A percentile compares a stretch with the other conserved stretches of the same genome.
These are phyloP conservation scores for Ceraclea dissimilis DNA, from an alignment of 2,888 invertebrate species.

Conservation along the genomic window DNA sequence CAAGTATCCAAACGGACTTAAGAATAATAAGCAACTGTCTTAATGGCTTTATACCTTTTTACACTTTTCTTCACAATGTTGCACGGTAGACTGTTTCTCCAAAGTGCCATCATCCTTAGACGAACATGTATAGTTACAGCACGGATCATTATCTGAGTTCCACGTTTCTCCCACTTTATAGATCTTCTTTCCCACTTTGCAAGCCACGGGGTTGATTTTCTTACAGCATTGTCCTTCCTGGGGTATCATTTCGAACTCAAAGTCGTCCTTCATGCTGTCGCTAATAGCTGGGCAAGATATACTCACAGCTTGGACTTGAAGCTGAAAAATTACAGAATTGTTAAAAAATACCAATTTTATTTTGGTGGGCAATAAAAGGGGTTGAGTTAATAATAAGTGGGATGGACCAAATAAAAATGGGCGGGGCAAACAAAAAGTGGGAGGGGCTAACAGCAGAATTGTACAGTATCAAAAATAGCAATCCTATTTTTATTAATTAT, in stretches of 20 bases:
- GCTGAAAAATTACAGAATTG: slow-evolving; percentile 33
- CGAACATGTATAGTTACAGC: slow-evolving; percentile 49
- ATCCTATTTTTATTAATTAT: no score
- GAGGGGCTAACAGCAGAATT: no score
- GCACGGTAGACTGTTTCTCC: slow-evolving; percentile 45
- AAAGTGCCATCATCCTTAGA: slow-evolving; percentile 41
- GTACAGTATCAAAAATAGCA: no score
- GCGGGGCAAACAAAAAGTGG: no score
- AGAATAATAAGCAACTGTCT: no score
- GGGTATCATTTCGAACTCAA: slow-evolving; percentile 42
- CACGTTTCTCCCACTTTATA: slow-evolving; percentile 35
- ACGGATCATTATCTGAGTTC: slow-evolving; percentile 47
- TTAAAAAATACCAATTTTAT: no score
- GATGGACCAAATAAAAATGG: no score
- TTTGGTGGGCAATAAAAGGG: no score
- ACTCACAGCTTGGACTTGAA: slow-evolving; percentile 48
- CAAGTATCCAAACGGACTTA: no score
- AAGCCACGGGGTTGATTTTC: slow-evolving; percentile 44
- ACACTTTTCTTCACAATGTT: slow-evolving; percentile 45
- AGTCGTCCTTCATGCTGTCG: slow-evolving; percentile 39
- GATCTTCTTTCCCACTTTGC: slow-evolving; percentile 44
- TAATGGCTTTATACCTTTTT: slow-evolving; percentile 33
- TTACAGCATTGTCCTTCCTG: slow-evolving; percentile 51
- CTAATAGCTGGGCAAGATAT: slow-evolving; percentile 47
- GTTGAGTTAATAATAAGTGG: no score